phyloP scores from a whole-genome alignment of 2,113 vertebrate species.

The western clawed frog (Xenopus tropicalis) region UCB_Xtro_10.0 CM004443.2:122168501-122169000 shows the following conservation, averaged over 20 bases:
- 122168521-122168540: too few relatives aligned
- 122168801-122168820: neutral
- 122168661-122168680: too few relatives aligned
- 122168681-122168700: too few relatives aligned
- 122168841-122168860: constrained; percentile 8
- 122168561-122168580: too few relatives aligned
- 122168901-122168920: constrained; percentile 26
- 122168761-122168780: neutral
- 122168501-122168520: too few relatives aligned
- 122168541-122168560: too few relatives aligned
- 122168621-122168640: too few relatives aligned
- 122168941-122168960: constrained; percentile 33
- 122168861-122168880: constrained; percentile 11
- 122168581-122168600: too few relatives aligned
- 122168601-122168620: too few relatives aligned
- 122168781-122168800: neutral
- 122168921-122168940: constrained; percentile 38
- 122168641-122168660: too few relatives aligned
- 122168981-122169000: constrained; percentile 29
- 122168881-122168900: constrained; percentile 32
- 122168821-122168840: neutral
- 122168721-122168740: neutral
- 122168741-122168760: neutral
- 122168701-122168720: neutral
- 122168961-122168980: constrained; percentile 38